Conservation (phyloP, 2,888 invertebrate species). For the Caenorhabditis parvicauda region DNA sequence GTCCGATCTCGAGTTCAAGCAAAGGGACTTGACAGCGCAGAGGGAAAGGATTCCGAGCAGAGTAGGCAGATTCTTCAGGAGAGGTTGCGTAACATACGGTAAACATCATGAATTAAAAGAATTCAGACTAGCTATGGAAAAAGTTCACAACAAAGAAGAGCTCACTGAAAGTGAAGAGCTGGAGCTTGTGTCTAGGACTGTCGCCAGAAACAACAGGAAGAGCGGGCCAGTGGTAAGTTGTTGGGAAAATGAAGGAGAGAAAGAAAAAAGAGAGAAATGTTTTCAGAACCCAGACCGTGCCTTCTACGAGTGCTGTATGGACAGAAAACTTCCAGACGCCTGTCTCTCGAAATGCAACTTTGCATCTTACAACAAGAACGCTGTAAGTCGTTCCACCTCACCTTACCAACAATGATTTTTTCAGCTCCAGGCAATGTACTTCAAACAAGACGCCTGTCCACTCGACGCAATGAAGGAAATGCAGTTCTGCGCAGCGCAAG, state of each 20-base stretch:
- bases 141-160: slow-evolving; percentile 17
- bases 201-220: slow-evolving; percentile 15
- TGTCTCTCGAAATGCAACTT: slow-evolving; percentile 55
- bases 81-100: too few species aligned
- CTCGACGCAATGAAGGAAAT: slow-evolving; percentile 56
- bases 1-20: slow-evolving; percentile 17
- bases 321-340: slow-evolving; percentile 55
- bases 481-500: slow-evolving; percentile 57
- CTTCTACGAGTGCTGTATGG: slow-evolving; percentile 57
- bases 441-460: slow-evolving; percentile 58
- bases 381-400: slow-evolving; percentile 16
- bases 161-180: slow-evolving; percentile 27
- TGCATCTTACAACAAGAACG: slow-evolving; percentile 47
- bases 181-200: slow-evolving; percentile 23
- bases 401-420: slow-evolving; percentile 2
- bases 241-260: neutral
- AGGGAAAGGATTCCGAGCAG: slow-evolving; percentile 28
- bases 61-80: slow-evolving; percentile 29
- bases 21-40: slow-evolving; percentile 11
- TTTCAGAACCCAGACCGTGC: slow-evolving; percentile 55
- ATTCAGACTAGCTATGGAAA: slow-evolving; percentile 21
- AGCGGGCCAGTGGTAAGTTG: slow-evolving; percentile 14
- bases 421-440: slow-evolving; percentile 51
- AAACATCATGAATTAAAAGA: neutral
- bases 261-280: neutral